These are phyloP conservation scores for Gambelia wislizenii DNA, from an alignment of 2,797 vertebrate genomes.

Conservation along the genomic window DNA sequence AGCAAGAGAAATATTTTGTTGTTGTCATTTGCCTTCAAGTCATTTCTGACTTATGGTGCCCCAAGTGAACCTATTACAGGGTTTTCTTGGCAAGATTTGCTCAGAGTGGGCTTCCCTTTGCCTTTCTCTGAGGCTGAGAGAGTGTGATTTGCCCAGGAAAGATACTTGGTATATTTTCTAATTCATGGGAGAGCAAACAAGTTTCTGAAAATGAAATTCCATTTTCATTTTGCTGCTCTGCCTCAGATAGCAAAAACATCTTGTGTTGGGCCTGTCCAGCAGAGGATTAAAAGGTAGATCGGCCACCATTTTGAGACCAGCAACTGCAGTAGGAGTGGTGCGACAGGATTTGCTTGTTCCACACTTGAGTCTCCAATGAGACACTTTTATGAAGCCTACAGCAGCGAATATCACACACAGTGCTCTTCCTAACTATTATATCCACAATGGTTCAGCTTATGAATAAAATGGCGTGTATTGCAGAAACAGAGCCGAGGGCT, in stretches of 20 bases:
- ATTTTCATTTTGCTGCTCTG: neutral
- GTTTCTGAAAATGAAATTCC: too few relatives aligned
- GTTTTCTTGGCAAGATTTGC: too few relatives aligned
- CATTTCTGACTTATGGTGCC: too few relatives aligned
- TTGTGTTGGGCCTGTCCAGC: neutral
- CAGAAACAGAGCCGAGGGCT: constrained; percentile 14
- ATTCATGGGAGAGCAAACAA: neutral
- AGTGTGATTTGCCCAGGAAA: too few relatives aligned
- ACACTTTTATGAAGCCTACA: neutral
- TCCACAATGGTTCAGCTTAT: constrained; percentile 11
- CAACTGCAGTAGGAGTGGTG: neutral
- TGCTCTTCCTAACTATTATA: neutral
- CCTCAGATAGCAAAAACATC: neutral
- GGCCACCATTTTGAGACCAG: neutral
- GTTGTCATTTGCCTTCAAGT: too few relatives aligned
- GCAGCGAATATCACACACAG: neutral
- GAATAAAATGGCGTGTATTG: constrained; percentile 17
- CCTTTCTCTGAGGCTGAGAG: too few relatives aligned
- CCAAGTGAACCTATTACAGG: too few relatives aligned
- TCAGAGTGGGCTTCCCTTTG: too few relatives aligned
- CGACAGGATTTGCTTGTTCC: neutral
- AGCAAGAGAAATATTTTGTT: neutral
- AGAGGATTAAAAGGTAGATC: neutral
- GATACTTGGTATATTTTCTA: neutral
- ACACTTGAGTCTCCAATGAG: neutral